phyloP scores from a whole-genome alignment of 2,113 vertebrate genomes.

The Semnopithecus entellus region DNA sequence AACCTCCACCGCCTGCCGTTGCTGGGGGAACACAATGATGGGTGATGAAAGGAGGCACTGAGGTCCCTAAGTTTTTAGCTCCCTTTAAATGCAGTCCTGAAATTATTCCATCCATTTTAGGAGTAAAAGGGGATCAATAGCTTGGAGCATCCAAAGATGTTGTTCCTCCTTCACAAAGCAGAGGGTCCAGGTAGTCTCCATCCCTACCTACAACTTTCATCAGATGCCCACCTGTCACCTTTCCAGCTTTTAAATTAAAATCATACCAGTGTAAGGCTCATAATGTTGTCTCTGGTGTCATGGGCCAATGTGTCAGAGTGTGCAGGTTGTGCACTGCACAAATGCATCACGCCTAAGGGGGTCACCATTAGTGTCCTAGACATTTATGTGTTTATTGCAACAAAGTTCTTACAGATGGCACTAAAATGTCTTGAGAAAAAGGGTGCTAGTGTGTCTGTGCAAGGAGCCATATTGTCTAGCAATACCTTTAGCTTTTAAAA shows the following conservation, averaged over 20 bases:
- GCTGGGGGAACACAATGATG: background rate
- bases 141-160: background rate
- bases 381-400: background rate
- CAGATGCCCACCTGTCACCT: background rate
- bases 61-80: background rate
- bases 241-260: background rate
- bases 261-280: background rate
- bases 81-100: background rate
- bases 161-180: background rate
- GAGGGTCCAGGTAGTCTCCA: background rate
- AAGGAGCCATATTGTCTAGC: background rate
- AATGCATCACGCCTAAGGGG: background rate
- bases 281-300: background rate
- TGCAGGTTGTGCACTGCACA: background rate
- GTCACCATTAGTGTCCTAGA: background rate
- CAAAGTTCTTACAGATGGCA: background rate
- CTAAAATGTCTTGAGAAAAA: background rate
- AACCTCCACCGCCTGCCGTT: accelerated
- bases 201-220: background rate
- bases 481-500: background rate
- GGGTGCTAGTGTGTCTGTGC: background rate
- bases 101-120: background rate
- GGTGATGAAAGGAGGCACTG: background rate
- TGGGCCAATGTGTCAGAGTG: background rate
- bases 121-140: background rate